These are phyloP conservation scores for Pantherophis alleghaniensis DNA, from an alignment of 2,797 vertebrate genomes.

Conservation along the genomic window DNA sequence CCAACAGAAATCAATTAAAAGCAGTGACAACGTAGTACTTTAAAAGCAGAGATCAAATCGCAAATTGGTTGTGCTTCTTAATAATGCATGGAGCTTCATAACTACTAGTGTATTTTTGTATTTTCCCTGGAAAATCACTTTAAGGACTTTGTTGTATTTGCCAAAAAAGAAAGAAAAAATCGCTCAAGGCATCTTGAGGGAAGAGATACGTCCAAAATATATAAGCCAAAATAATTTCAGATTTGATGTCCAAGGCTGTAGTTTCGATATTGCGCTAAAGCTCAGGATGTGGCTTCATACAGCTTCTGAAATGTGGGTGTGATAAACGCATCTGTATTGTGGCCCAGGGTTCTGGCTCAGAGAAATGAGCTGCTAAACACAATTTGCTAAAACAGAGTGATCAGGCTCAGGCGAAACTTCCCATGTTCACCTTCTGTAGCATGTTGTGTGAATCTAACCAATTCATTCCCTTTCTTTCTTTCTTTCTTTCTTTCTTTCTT, in stretches of 20 bases:
- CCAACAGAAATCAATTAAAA: not conserved
- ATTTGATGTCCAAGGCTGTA: not conserved
- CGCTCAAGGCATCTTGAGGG: not conserved
- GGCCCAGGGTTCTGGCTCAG: not conserved
- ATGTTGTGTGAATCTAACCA: not conserved
- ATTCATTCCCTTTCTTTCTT: not conserved
- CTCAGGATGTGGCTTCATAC: not conserved
- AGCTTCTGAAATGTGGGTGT: not conserved
- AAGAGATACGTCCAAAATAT: not conserved
- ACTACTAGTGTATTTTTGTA: not conserved
- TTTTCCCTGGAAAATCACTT: not conserved
- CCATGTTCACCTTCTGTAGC: not conserved
- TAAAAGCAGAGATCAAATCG: not conserved
- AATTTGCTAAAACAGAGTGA: not conserved
- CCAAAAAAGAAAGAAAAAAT: not conserved
- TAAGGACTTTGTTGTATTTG: not conserved
- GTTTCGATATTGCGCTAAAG: not conserved
- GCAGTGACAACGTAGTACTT: not conserved
- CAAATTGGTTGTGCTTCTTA: not conserved
- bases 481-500: too few species aligned
- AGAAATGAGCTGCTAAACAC: not conserved
- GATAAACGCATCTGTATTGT: not conserved
- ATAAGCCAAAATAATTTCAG: not conserved
- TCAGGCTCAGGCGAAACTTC: too few species aligned
- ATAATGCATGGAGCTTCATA: not conserved